Evolutionary conservation across 2,888 invertebrate species (phyloP), one percentile per base, ranked within the genome.

Genomic region (Gryllus longicercus): DNA sequence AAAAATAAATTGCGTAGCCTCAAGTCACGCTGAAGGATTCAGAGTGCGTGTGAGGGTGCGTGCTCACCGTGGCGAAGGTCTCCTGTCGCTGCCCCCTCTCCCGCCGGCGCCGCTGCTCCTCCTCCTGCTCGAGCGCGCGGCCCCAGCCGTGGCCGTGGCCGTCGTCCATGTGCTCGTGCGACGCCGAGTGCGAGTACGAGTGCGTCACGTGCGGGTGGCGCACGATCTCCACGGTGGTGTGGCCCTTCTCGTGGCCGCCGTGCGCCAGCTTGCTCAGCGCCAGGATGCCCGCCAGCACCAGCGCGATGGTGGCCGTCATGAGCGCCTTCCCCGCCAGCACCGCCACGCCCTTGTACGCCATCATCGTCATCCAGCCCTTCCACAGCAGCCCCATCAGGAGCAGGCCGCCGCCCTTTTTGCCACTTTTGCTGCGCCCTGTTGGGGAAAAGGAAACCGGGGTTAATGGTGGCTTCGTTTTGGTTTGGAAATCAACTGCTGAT

Each of bases 221-320:
- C 86, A 95, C 95, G 79, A 95, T 93, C 83, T 95, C 94, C 87
- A 95, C 95, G 83, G 95, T 93, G 10, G 95, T 95, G 0, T 94
- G 95, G 86, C 94, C 94, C 74, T 77, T 75, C 14, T 82, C 81
- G 11, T 77, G 76, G 14, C 78, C 77, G 51, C 77, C 75, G 12
- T 77, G 74, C 50, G 79, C 49, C 23, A 82, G 78, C 75, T 81
- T 82, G 80, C 80, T 80, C n/a, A 82, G 77, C 14, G 81, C 81
- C 84, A 91, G 90, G 77, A 86, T 82, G 25, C 83, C 84, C 25
- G 86, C 84, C 23, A 86, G 82, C 75, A 85, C 84, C n/a, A 86
- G 84, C 3, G 86, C 86, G 74, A 86, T 82, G 81, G 86, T 86
- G 82, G 85, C 85, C 49, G 85, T 84, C 77, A 86, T 81, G 50